Evolutionary conservation across 2,797 vertebrate species (phyloP), one percentile per base, ranked within the genome.

Genomic region (Xiphorhynchus erythropygius): DNA sequence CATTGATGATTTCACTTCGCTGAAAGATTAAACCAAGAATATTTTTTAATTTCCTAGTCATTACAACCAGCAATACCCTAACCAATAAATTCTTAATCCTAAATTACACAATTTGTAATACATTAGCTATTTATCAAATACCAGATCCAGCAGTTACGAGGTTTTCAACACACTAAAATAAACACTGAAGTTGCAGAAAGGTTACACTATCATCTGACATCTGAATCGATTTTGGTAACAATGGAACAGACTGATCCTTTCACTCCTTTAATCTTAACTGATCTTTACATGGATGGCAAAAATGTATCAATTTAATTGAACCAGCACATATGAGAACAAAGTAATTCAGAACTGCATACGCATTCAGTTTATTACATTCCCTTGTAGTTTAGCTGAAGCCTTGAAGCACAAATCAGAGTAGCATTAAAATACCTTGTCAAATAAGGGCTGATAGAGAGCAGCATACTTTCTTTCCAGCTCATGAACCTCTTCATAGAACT

Each of bases 401-500:
- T 87, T n/a, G 15, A 90, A 93, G 30, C 25, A 92, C 7, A 91
- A 60, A 93, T 50, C 42, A 85, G 67, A 65, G 60, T 52, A 87
- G 73, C 46, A 94, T n/a, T 42, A 84, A 81, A 95, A 92, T 98
- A 99, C 99, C 98, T 99, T 99, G 97, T 99, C 99, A 90, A 99
- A 99, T 67, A 99, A 98, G 17, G 99, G 99, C 94, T 99, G 99
- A 97, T 99, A 99, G 59, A 99, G 98, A 53, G 99, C 99, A 23
- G 99, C 99, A 33, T 99, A 99, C 96, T 99, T 99, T 97, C 99
- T 98, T 98, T 99, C 99, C 97, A 99, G 98, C 92, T 99, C 99
- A 68, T 99, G 99, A 85, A 99, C 99, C 97, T 99, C 99, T 96
- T 99, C 99, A 50, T 99, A 99, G 97, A 99, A 99, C 95, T 99